Base-by-base conservation (phyloP, 2,888 invertebrate species). In the Sabatieria punctata region DNA sequence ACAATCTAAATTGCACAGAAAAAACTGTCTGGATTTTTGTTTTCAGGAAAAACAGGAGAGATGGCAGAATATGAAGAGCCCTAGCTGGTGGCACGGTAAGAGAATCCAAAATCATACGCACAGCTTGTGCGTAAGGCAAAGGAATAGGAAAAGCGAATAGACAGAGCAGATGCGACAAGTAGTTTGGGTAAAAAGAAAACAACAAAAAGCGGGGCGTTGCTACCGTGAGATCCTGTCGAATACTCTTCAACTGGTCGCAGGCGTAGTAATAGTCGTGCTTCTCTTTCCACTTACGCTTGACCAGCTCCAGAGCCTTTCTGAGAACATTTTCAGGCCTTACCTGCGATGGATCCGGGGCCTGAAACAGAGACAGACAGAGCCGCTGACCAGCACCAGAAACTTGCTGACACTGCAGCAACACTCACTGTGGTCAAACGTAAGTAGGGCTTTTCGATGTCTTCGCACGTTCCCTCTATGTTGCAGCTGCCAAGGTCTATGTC, bases 221-320 rank as follows among this genome's bases (percentile, higher is more conserved):
- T 30, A 89, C 95, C 52, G 95, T 97, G 59, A 99, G 75, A 76
- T 99, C 97, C 73, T 97, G 97, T 57, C 97, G 74, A 56, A 99
- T 93, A 8, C 93, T 91, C 71, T 97, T 95, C 48, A 99, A 74
- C 71, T 97, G 97, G 74, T 95, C 93, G 73, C 93, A 95, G 50
- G 86, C 83, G 73, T 89, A 95, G 70, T 78, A 79, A 70, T 99
- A 97, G 71, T 97, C 91, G 64, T 80, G 80, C 60, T 80, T 84
- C 48, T 77, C 75, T 54, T 80, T 76, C 89, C 95, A 99, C 60
- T 81, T 79, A 40, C 78, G 75, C 70, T 91, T 88, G 13, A 95
- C 91, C 73, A 84, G 81, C 63, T 77, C 77, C 61, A 99, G 74
- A 40, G 95, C 83, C 65, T 77, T 77, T 58, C 74, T 74, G 51